Evolutionary conservation across 2,888 invertebrate genomes (phyloP), one percentile per base, ranked within the genome.

Genomic region (Drosophila pseudotalamancana): DNA sequence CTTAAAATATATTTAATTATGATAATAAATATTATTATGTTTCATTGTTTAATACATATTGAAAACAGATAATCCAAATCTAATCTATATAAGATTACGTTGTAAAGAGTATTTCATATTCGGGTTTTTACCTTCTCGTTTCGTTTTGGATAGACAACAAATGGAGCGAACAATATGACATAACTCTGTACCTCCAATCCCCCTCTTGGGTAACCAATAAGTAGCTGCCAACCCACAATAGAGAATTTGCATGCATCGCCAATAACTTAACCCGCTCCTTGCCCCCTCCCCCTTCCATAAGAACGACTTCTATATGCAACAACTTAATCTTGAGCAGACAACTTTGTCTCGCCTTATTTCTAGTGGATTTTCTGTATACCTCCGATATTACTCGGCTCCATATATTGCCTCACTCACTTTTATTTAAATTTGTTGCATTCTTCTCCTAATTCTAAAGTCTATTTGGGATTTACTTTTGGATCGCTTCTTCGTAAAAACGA

Each of bases 221-320:
- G 35, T 50, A 6, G 27, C 23, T n/a, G 49, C 59, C n/a, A n/a
- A 42, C 49, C 59, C 25, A 63, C 35, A 11, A 12, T 2, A 2
- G 4, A 12, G 29, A 55, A 31, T 71, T 70, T 64, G 50, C 59
- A 51, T 48, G 19, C 18, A 14, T 43, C 16, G 19, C 51, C 37
- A n/a, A 8, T 32, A 29, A 19, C 5, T 16, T 32, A 18, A 11
- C 1, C 6, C 25, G 9, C 8, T 4, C 1, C 21, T 8, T 6
- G 19, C 9, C 23, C 42, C 29, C 9, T 12, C 18, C 12, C 23
- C 23, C 31, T 23, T 18, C 27, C 25, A 9, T 4, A 27, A 27
- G 11, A 11, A 3, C 31, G 9, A 2, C 21, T 46, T 9, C 21
- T 32, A 12, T 29, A 8, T 18, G 18, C 18, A 16, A 46, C 51